A percentile compares a stretch with the other conserved stretches of the same genome.
phyloP scores from a whole-genome alignment of 2,113 vertebrate species.

The Pteruthius melanotis region DNA sequence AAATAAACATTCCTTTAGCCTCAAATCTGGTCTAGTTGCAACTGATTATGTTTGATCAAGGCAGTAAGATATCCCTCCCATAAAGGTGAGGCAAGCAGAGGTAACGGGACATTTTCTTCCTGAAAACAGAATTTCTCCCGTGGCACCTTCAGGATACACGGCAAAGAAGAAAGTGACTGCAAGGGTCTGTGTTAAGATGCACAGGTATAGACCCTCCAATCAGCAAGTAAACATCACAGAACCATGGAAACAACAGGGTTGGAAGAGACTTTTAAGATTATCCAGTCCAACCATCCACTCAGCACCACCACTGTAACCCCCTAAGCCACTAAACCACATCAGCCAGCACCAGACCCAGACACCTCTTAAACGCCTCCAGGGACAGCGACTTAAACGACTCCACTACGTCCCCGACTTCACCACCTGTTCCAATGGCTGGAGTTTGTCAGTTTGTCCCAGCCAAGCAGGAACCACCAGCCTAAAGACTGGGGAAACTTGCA shows the following conservation, averaged over 20 bases:
- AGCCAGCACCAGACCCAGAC: neutral
- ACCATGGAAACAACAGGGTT: neutral
- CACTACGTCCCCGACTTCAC: no score
- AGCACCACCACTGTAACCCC: neutral
- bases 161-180: neutral
- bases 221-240: neutral
- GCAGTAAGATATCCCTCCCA: neutral
- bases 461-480: neutral
- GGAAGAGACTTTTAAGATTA: neutral
- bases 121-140: neutral
- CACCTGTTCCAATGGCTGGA: neutral
- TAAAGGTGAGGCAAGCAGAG: neutral
- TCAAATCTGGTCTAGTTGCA: neutral
- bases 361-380: neutral
- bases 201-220: neutral
- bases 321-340: neutral
- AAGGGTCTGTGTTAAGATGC: neutral
- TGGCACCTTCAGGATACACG: neutral
- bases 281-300: no score
- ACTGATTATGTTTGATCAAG: neutral
- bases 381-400: rapidly evolving
- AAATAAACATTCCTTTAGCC: neutral
- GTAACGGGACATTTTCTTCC: neutral
- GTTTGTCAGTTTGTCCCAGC: neutral
- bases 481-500: rapidly evolving